Conservation (phyloP, 2,888 invertebrate genomes). For the Clanis bilineata region DNA sequence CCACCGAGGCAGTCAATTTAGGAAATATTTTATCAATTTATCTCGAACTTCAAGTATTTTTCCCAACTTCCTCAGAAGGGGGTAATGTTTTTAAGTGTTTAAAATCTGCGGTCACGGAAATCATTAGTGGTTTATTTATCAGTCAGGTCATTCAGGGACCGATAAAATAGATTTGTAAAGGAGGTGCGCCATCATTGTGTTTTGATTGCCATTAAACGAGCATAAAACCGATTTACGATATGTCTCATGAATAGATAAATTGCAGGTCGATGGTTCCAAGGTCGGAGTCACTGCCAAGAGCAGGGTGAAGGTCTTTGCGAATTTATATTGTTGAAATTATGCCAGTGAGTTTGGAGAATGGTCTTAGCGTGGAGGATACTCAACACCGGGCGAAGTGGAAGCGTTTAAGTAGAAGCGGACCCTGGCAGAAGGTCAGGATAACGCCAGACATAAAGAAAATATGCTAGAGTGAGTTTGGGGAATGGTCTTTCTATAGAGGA, state of each 20-base stretch:
- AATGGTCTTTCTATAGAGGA: too few species aligned
- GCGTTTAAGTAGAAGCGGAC: too few species aligned
- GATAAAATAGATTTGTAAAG: slow-evolving; percentile 51
- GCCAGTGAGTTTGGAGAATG: too few species aligned
- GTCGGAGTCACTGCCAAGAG: slow-evolving; percentile 69
- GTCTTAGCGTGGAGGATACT: too few species aligned
- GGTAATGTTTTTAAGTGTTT: slow-evolving; percentile 6
- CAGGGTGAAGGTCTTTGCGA: slow-evolving; percentile 24
- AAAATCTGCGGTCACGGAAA: slow-evolving; percentile 53
- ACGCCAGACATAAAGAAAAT: too few species aligned
- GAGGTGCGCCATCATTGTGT: slow-evolving; percentile 63
- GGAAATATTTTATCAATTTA: too few species aligned
- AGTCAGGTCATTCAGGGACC: slow-evolving; percentile 43
- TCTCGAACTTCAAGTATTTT: too few species aligned
- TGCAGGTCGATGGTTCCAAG: slow-evolving; percentile 50
- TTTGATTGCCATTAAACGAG: slow-evolving; percentile 63
- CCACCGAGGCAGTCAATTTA: too few species aligned
- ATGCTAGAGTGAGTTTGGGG: too few species aligned
- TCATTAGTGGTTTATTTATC: slow-evolving; percentile 54
- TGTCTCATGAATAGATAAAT: slow-evolving; percentile 56
- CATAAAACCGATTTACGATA: slow-evolving; percentile 67
- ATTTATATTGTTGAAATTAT: not conserved
- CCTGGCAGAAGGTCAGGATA: too few species aligned
- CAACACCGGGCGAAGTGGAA: too few species aligned
- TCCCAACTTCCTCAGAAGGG: too few species aligned